A percentile compares a stretch with the other conserved stretches of the same genome.
Evolutionary conservation across 2,797 vertebrate genomes (phyloP).

Genomic region (Crocodylus rhombifer): DNA sequence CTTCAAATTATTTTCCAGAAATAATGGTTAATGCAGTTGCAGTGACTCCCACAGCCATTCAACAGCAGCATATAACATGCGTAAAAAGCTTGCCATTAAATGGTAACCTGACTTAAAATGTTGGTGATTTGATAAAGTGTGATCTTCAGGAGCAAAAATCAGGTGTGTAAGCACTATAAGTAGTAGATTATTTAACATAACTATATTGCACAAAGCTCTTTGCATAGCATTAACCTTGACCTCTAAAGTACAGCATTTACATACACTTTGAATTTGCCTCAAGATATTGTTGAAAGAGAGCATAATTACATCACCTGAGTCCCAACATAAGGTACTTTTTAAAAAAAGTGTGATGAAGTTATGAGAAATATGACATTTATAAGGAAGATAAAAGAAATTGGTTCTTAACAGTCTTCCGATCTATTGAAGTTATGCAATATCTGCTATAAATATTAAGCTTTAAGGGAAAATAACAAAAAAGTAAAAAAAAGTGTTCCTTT

Average conservation of each 20-base stretch:
- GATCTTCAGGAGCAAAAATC: background rate
- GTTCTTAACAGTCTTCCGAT: background rate
- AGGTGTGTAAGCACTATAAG: background rate
- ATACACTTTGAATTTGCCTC: background rate
- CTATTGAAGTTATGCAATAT: background rate
- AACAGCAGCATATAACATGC: background rate
- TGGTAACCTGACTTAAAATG: background rate
- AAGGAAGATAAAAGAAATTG: background rate
- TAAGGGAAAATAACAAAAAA: background rate
- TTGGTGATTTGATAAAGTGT: background rate
- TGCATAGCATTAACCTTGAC: background rate
- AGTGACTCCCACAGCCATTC: background rate
- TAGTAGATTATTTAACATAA: background rate
- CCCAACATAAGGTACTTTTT: background rate
- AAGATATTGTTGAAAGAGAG: background rate
- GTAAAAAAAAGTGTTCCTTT: background rate
- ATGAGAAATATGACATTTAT: background rate
- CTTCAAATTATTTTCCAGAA: background rate
- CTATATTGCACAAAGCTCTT: background rate
- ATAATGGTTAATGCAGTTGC: background rate
- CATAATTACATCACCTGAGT: background rate
- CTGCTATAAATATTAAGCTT: background rate
- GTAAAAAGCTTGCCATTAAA: background rate
- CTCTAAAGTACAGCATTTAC: slow-evolving; percentile 4
- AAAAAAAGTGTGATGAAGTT: background rate